Evolutionary conservation across 1,140 invertebrate genomes (phyloP), one percentile per base, ranked within the genome.

Genomic region (Zaprionus vittiger): DNA sequence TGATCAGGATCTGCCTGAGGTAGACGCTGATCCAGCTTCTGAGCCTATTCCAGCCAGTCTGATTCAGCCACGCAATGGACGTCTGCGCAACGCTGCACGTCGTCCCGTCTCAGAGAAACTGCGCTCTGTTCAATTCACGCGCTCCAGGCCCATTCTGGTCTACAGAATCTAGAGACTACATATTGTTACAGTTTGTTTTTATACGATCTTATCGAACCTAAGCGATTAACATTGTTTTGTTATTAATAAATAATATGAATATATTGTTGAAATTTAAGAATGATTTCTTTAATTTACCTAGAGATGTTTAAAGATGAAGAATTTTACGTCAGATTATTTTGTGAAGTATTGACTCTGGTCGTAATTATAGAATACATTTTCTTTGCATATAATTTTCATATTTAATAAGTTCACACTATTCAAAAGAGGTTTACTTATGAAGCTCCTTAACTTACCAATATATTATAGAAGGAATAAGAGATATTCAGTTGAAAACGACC

Each of bases 21-120:
- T 67, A 5, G 78, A 81, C 14, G 69, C 73, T 12, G 44, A 74
- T 31, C 73, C 85, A 24, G 71, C 74, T 4, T 72, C 81, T 5
- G 83, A 85, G 17, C 76, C 81, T 38, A 72, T 89, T 38, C 87
- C 80, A 15, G 80, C 91, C 1, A 83, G 80, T 55, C 60, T 92
- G 7, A 90, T 92, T 12, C 91, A 89, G 59, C 86, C 83, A n/a
- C 82, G 91, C 22, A 90, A 80, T 20, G 77, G 75, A 22, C 73
- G 79, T 15, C 69, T 91, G 0, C 91, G 83, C 59, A 60, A 49
- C 12, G 41, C 31, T 11, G 31, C 41, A 17, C 80, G 77, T 41
- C 77, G 83, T 5, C 82, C 82, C 2, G 62, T 71, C 14, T 15
- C 79, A 14, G 79, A 91, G 71, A 89, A 84, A 41, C 61, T 85